phyloP scores from a whole-genome alignment of 2,797 vertebrate species.

The Spinibarbus caldwelli region DNA sequence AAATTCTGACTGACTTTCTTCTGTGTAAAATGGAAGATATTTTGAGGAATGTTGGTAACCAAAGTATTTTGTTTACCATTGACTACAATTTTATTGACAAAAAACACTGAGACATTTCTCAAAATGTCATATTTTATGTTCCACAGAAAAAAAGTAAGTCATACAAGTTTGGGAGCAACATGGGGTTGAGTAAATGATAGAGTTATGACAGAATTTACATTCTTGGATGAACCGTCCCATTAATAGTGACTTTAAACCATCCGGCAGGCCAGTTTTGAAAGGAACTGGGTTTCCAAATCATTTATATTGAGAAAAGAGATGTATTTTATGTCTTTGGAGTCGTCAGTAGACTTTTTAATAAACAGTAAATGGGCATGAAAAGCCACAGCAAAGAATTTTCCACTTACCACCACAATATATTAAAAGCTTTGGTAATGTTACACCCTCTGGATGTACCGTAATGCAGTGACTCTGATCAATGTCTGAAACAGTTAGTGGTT shows the following conservation, averaged over 20 bases:
- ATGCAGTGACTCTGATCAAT: constrained; percentile 29
- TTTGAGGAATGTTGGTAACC: neutral
- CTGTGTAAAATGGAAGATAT: neutral
- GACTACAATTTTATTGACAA: neutral
- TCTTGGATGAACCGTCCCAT: neutral
- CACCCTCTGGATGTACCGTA: neutral
- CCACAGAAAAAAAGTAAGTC: too few species aligned
- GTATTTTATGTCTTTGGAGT: neutral
- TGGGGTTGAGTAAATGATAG: neutral
- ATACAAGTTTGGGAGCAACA: too few species aligned
- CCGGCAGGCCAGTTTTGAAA: neutral
- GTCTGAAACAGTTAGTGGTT: constrained; percentile 31
- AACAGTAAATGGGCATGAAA: constrained; percentile 11
- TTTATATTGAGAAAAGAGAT: neutral
- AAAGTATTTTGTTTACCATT: neutral
- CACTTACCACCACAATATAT: constrained; percentile 23
- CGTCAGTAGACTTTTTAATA: constrained; percentile 3
- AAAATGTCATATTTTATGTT: neutral
- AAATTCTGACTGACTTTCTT: neutral
- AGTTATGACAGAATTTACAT: neutral
- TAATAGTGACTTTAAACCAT: neutral
- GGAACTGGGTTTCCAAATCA: neutral
- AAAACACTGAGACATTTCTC: neutral
- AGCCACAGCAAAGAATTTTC: neutral
- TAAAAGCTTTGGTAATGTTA: constrained; percentile 42